A percentile compares a stretch with the other conserved stretches of the same genome.
Evolutionary conservation across 2,113 vertebrate species (phyloP).

Genomic region (Notiomystis cincta): DNA sequence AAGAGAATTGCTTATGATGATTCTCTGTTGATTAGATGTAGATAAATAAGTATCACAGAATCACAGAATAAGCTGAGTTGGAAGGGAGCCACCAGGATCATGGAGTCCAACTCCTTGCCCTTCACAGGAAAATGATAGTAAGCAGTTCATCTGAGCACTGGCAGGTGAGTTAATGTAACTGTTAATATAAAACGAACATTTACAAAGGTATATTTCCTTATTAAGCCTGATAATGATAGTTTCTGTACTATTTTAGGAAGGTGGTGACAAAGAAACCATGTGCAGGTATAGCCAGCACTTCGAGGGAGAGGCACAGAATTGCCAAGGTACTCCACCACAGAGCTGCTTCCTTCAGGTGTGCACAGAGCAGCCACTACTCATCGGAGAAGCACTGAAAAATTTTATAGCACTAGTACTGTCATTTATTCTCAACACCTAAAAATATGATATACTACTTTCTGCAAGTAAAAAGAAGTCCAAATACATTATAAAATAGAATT

Average conservation of each 20-base stretch:
- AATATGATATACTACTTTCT: neutral
- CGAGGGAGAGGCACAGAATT: neutral
- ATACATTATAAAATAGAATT: neutral
- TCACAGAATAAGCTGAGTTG: neutral
- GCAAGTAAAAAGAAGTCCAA: neutral
- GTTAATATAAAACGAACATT: neutral
- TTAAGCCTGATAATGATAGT: neutral
- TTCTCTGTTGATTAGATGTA: neutral
- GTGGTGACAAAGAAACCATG: neutral
- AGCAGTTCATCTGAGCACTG: neutral
- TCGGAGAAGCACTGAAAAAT: fast-evolving
- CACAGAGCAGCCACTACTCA: neutral
- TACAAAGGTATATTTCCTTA: neutral
- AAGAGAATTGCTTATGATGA: neutral
- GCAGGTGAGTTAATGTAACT: neutral
- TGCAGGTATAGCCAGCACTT: neutral
- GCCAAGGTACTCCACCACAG: neutral
- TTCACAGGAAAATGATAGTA: neutral
- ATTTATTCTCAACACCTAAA: neutral
- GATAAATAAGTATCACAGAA: neutral
- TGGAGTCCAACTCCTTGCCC: fast-evolving
- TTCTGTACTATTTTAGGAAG: neutral
- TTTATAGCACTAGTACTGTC: neutral
- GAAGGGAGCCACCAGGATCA: neutral
- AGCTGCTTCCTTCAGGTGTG: neutral